Percentiles rank a stretch among this genome's conserved stretches.
These are phyloP conservation scores for Agonopterix alstromeriana DNA, from an alignment of 2,888 invertebrate species.

Conservation along the genomic window DNA sequence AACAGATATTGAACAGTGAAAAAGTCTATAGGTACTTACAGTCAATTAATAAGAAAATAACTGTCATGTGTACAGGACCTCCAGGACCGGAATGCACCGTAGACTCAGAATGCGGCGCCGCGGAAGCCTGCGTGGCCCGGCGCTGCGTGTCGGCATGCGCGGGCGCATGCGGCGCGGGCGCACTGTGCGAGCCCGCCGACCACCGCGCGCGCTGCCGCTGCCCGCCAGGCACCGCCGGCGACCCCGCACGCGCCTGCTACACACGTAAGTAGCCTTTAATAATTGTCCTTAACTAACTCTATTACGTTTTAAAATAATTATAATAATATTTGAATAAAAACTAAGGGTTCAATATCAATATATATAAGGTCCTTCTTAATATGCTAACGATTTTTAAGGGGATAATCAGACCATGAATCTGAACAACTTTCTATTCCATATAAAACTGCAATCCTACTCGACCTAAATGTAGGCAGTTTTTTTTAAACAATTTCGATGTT, in stretches of 20 bases:
- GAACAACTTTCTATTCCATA: no score
- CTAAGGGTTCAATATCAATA: not conserved
- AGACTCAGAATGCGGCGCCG: constrained; percentile 85
- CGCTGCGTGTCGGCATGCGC: constrained; percentile 90
- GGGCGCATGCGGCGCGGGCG: constrained; percentile 87
- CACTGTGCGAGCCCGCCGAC: constrained; percentile 85
- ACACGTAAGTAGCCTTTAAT: constrained; percentile 80
- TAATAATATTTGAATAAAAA: not conserved
- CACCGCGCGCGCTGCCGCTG: constrained; percentile 91
- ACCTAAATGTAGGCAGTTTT: no score
- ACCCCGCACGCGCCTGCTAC: constrained; percentile 90
- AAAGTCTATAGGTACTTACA: no score
- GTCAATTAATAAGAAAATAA: no score
- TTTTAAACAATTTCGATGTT: no score
- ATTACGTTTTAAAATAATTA: not conserved
- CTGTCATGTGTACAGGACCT: constrained; percentile 24
- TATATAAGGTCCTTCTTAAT: no score
- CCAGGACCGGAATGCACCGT: constrained; percentile 80
- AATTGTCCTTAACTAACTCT: not conserved
- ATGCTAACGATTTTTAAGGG: no score
- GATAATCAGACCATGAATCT: no score
- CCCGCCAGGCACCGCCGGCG: constrained; percentile 90
- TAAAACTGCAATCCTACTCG: no score
- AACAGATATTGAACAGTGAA: no score
- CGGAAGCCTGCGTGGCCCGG: constrained; percentile 87